phyloP scores from a whole-genome alignment of 2,888 invertebrate species.

The Caenorhabditis doughertyi region DNA sequence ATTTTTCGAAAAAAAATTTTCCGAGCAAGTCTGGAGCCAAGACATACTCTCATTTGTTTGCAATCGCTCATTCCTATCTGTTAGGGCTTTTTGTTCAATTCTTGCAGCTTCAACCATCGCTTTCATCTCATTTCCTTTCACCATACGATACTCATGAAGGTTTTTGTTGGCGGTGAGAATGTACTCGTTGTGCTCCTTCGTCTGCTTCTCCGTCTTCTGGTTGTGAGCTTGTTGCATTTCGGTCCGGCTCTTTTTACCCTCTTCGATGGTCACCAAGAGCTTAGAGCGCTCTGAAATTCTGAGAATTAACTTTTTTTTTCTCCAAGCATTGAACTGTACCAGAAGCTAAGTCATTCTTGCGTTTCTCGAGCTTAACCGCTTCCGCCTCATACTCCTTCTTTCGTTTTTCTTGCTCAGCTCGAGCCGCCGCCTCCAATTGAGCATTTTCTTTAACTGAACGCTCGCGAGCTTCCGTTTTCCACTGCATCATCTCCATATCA shows the following conservation, averaged over 20 bases:
- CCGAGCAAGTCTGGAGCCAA: too few relatives aligned
- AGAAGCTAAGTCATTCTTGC: background rate
- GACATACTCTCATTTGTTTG: too few relatives aligned
- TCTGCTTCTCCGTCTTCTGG: background rate
- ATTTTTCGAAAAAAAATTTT: too few relatives aligned
- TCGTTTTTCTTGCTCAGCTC: background rate
- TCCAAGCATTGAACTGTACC: too few relatives aligned
- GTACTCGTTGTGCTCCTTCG: background rate
- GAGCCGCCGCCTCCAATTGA: background rate
- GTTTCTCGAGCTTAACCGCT: background rate
- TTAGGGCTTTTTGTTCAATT: background rate
- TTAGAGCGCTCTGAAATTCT: background rate
- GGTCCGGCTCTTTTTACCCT: background rate
- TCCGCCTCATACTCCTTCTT: background rate
- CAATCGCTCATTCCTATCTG: background rate
- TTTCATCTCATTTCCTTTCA: background rate
- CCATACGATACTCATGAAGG: background rate
- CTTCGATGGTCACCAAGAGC: background rate
- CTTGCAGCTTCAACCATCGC: background rate
- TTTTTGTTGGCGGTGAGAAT: background rate
- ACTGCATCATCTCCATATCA: background rate
- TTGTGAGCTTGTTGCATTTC: background rate
- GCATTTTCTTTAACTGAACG: background rate
- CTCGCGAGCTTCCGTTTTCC: background rate
- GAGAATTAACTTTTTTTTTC: background rate